These are phyloP conservation scores for Nannoperca australis DNA, from an alignment of 2,797 vertebrate genomes.

Conservation along the genomic window DNA sequence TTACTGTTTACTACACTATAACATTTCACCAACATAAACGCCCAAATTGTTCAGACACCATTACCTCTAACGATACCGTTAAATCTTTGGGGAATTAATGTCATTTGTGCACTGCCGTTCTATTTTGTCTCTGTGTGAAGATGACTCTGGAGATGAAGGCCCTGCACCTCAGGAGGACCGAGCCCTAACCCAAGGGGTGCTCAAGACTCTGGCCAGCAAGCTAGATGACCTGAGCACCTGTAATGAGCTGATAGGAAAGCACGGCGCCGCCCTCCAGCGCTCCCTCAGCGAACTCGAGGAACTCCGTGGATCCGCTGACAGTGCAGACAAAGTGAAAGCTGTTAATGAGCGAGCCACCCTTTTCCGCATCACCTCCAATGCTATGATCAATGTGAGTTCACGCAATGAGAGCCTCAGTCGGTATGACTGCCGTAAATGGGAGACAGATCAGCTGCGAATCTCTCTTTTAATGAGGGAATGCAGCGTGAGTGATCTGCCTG, in stretches of 20 bases:
- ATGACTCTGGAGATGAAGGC: constrained; percentile 97
- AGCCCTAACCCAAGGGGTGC: constrained; percentile 88
- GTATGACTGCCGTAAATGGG: not conserved
- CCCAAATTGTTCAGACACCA: not conserved
- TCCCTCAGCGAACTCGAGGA: constrained; percentile 95
- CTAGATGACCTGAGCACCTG: constrained; percentile 95
- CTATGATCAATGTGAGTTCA: constrained; percentile 96
- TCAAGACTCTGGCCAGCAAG: constrained; percentile 91
- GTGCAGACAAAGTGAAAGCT: constrained; percentile 91
- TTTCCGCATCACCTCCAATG: constrained; percentile 98
- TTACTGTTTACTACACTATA: not conserved
- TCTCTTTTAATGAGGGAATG: constrained; percentile 24
- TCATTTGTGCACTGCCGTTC: not conserved
- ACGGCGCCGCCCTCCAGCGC: constrained; percentile 95
- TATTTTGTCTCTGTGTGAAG: constrained; percentile 76
- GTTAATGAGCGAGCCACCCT: constrained; percentile 95
- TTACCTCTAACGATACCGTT: not conserved
- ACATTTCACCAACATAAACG: not conserved
- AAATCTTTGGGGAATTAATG: not conserved
- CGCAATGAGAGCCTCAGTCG: not conserved
- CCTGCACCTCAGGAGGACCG: constrained; percentile 89
- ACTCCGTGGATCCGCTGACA: constrained; percentile 87
- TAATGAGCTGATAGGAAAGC: constrained; percentile 96
- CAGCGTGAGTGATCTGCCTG: not conserved
- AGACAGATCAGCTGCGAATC: not conserved